phyloP scores from a whole-genome alignment of 2,113 vertebrate genomes.

The Heloderma charlesbogerti region DNA sequence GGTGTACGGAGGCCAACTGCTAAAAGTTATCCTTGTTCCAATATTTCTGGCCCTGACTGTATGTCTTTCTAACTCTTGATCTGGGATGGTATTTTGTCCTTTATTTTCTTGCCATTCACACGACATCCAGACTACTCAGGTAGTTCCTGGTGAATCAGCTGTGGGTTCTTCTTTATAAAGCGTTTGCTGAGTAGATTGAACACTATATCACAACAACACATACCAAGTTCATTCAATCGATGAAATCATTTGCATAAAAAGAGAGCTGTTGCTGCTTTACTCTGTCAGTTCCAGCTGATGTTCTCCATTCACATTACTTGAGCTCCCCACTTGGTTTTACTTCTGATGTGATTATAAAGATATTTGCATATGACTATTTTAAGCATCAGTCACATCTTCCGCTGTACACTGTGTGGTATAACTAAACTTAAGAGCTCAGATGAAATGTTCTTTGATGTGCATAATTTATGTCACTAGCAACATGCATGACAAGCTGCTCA shows the following conservation, averaged over 20 bases:
- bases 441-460: background rate
- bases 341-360: background rate
- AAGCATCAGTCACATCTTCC: background rate
- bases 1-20: too few relatives aligned
- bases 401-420: rapidly evolving
- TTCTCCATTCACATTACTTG: background rate
- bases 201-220: background rate
- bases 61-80: too few relatives aligned
- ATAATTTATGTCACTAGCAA: background rate
- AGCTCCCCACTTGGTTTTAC: background rate
- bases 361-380: background rate
- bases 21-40: too few relatives aligned
- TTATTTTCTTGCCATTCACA: too few relatives aligned
- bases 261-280: background rate
- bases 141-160: background rate
- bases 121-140: background rate
- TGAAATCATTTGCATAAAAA: too few relatives aligned
- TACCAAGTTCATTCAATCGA: background rate
- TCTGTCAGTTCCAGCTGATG: background rate
- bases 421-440: background rate
- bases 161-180: background rate
- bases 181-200: constrained; percentile 15
- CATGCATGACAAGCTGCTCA: background rate
- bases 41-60: too few relatives aligned
- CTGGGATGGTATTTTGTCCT: too few relatives aligned